phyloP scores from a whole-genome alignment of 2,113 vertebrate genomes.

The Strix uralensis region DNA sequence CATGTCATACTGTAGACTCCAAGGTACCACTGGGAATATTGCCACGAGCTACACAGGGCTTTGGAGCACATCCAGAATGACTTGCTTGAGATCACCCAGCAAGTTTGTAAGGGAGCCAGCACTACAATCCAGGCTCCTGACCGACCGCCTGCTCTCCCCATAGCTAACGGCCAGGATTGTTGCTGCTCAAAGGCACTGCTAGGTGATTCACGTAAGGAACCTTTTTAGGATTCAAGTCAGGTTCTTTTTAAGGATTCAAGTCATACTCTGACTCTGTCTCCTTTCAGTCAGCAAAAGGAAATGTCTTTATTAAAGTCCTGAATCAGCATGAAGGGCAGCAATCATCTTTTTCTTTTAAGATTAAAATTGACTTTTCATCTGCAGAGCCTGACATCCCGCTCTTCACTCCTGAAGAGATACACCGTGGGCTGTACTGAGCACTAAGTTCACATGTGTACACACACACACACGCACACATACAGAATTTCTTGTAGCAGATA shows the following conservation, averaged over 20 bases:
- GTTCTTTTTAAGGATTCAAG: slow-evolving; percentile 30
- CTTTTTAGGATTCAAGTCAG: slow-evolving; percentile 25
- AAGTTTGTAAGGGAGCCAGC: background rate
- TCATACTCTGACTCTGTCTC: background rate
- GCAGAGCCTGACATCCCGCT: background rate
- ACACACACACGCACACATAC: rapidly evolving
- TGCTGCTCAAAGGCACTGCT: background rate
- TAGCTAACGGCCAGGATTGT: background rate
- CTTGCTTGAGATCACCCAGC: background rate
- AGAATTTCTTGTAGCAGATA: background rate
- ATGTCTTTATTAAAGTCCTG: slow-evolving; percentile 31
- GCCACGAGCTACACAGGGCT: background rate
- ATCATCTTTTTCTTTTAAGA: slow-evolving; percentile 31
- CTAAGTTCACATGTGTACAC: background rate
- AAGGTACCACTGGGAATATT: background rate
- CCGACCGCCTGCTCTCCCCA: background rate
- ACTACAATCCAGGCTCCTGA: background rate
- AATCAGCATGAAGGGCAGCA: slow-evolving; percentile 40
- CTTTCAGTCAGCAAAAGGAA: slow-evolving; percentile 46
- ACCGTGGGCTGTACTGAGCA: rapidly evolving
- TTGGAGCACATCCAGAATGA: background rate
- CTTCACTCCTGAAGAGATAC: background rate
- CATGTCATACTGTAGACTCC: background rate
- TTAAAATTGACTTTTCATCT: slow-evolving; percentile 32
- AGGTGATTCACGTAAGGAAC: background rate